phyloP scores from a whole-genome alignment of 2,797 vertebrate genomes.

The Kryptolebias ocellatus region DNA sequence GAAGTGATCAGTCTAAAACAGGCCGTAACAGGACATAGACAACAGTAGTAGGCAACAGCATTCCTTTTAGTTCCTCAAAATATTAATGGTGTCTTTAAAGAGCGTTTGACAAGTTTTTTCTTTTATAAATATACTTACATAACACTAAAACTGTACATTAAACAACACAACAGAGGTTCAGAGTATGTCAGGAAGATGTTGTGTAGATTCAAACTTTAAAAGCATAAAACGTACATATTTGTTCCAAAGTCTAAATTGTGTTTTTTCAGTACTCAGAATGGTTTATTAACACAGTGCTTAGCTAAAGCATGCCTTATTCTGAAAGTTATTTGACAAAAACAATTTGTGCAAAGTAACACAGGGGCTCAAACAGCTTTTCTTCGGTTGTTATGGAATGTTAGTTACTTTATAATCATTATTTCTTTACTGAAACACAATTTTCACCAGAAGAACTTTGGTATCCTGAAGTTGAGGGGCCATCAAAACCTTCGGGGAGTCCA shows the following conservation, averaged over 20 bases:
- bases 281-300: too few relatives aligned
- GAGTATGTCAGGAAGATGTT: neutral
- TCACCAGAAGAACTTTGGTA: conserved; percentile 61
- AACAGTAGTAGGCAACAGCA: neutral
- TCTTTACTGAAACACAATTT: conserved; percentile 3
- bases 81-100: conserved; percentile 7
- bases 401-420: too few relatives aligned
- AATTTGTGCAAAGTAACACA: neutral
- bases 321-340: too few relatives aligned
- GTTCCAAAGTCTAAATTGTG: conserved; percentile 13
- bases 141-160: neutral
- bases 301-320: too few relatives aligned
- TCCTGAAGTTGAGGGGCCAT: conserved; percentile 31
- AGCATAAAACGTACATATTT: neutral
- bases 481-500: conserved; percentile 22
- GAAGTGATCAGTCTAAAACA: conserved; percentile 9
- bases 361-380: too few relatives aligned
- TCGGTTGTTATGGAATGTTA: too few relatives aligned
- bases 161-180: neutral
- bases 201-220: conserved; percentile 5
- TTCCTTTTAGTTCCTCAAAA: conserved; percentile 6
- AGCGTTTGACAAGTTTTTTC: neutral
- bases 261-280: conserved; percentile 5
- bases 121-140: neutral
- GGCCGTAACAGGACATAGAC: neutral